Evolutionary conservation across 2,888 invertebrate species (phyloP).

Genomic region (Atherix ibis): DNA sequence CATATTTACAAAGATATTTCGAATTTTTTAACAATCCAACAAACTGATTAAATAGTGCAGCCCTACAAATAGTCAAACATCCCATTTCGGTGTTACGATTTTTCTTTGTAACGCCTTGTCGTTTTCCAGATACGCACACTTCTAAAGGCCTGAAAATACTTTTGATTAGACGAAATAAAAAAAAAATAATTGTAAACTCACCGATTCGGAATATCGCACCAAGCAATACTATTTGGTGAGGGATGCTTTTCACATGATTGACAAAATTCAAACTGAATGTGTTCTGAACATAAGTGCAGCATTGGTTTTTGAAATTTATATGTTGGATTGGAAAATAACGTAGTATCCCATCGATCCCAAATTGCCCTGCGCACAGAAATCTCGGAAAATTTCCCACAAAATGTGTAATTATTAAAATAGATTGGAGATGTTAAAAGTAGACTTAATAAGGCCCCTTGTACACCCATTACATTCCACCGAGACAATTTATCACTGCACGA

Average conservation of each 20-base stretch:
- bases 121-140: conserved; percentile 60
- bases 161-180: not conserved
- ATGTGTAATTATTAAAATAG: conserved; percentile 49
- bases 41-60: conserved; percentile 37
- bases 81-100: conserved; percentile 26
- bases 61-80: conserved; percentile 40
- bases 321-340: conserved; percentile 9
- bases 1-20: conserved; percentile 8
- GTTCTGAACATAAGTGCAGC: conserved; percentile 15
- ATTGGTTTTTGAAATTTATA: conserved; percentile 19
- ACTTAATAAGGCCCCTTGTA: conserved; percentile 69
- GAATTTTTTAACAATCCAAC: conserved; percentile 25
- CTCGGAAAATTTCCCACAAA: conserved; percentile 42
- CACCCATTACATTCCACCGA: conserved; percentile 71
- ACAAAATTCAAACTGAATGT: conserved; percentile 28
- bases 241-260: conserved; percentile 33
- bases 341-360: conserved; percentile 27
- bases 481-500: conserved; percentile 92
- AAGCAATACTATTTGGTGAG: conserved; percentile 44
- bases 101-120: conserved; percentile 64
- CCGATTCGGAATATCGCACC: conserved; percentile 36
- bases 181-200: conserved; percentile 14
- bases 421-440: conserved; percentile 49
- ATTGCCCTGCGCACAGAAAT: conserved; percentile 45
- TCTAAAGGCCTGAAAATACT: conserved; percentile 42